Evolutionary conservation across 1,140 invertebrate genomes (phyloP).

Genomic region (Cydia pomonella): DNA sequence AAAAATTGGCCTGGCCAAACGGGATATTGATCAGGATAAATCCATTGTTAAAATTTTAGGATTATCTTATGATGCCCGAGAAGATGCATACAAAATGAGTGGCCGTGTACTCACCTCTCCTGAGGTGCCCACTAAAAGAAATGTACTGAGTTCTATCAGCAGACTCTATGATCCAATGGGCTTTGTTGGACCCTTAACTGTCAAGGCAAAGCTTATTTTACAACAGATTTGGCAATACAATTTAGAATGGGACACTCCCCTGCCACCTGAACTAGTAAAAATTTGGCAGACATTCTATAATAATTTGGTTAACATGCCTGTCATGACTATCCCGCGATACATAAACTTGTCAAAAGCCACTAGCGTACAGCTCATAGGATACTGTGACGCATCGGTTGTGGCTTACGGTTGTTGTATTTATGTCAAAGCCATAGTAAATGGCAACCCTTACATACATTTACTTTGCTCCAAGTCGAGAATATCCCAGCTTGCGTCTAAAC

Average conservation of each 20-base stretch:
- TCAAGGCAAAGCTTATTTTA: slow-evolving; percentile 35
- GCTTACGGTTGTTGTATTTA: too few relatives aligned
- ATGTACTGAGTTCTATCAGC: slow-evolving; percentile 41
- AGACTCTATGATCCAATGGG: slow-evolving; percentile 50
- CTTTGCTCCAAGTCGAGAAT: too few relatives aligned
- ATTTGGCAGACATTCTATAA: slow-evolving; percentile 17
- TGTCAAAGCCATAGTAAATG: too few relatives aligned
- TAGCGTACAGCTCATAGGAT: too few relatives aligned
- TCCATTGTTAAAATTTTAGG: slow-evolving; percentile 35
- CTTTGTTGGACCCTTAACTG: slow-evolving; percentile 39
- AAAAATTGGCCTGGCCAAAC: slow-evolving; percentile 5
- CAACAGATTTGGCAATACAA: slow-evolving; percentile 45
- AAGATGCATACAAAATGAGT: slow-evolving; percentile 34
- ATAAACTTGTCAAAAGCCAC: too few relatives aligned
- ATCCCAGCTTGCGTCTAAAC: too few relatives aligned
- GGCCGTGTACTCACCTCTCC: slow-evolving; percentile 8
- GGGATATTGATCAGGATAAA: slow-evolving; percentile 31
- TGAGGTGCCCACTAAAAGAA: slow-evolving; percentile 36
- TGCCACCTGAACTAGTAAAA: slow-evolving; percentile 19
- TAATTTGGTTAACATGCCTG: slow-evolving; percentile 23
- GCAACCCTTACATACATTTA: too few relatives aligned
- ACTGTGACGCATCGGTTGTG: too few relatives aligned
- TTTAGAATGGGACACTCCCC: slow-evolving; percentile 38
- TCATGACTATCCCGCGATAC: background rate
- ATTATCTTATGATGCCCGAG: slow-evolving; percentile 24